Conservation (phyloP, 2,888 invertebrate species). For the Branchinecta sandiegonensis region DNA sequence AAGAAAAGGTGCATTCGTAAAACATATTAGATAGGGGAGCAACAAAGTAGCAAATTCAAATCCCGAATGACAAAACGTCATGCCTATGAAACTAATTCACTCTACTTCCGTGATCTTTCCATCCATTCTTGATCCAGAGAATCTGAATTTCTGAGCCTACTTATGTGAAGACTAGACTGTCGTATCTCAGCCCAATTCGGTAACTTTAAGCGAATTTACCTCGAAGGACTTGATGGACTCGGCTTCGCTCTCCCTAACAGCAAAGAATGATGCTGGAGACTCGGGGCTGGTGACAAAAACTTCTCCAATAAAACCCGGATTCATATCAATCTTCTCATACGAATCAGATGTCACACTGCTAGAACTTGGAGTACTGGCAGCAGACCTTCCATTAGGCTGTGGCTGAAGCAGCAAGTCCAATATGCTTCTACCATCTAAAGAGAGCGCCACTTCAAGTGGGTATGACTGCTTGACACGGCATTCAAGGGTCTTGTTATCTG, state of each 20-base stretch:
- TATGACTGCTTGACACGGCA: background rate
- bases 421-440: too few relatives aligned
- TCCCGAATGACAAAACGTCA: background rate
- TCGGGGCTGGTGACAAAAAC: background rate
- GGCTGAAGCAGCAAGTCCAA: too few relatives aligned
- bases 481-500: background rate
- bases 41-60: background rate
- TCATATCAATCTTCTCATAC: background rate
- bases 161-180: too few relatives aligned
- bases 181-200: too few relatives aligned
- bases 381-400: too few relatives aligned
- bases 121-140: too few relatives aligned
- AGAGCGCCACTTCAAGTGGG: background rate
- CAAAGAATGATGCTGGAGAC: background rate
- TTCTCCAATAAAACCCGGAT: background rate
- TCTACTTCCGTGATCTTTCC: too few relatives aligned
- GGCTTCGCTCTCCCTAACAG: background rate
- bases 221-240: background rate
- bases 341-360: background rate
- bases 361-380: too few relatives aligned
- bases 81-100: too few relatives aligned
- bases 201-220: too few relatives aligned
- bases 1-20: background rate
- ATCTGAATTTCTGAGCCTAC: too few relatives aligned
- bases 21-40: background rate